phyloP scores from a whole-genome alignment of 2,113 vertebrate species.

The Mobula birostris region DNA sequence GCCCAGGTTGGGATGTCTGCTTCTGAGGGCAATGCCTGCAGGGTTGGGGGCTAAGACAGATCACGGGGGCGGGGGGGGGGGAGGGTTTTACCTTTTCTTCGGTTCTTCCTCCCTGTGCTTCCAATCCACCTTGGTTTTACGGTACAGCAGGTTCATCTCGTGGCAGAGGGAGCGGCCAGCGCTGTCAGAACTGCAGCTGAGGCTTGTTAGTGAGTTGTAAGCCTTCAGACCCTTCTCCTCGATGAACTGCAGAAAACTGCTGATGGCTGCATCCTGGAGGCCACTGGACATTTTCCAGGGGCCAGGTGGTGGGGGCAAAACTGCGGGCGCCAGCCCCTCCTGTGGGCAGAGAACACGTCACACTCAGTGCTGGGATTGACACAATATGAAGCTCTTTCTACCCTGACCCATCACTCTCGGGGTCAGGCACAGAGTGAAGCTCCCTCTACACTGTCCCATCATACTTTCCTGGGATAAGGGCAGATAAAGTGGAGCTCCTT shows the following conservation, averaged over 20 bases:
- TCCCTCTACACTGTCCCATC: no score
- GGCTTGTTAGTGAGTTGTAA: conserved; percentile 61
- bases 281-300: conserved; percentile 72
- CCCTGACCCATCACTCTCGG: no score
- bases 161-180: conserved; percentile 50
- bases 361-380: no score
- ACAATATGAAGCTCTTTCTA: no score
- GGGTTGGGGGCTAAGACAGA: no score
- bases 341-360: no score
- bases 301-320: conserved; percentile 45
- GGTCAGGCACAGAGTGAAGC: no score
- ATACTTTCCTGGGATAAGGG: no score
- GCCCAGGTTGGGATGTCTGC: no score
- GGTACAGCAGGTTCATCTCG: conserved; percentile 72
- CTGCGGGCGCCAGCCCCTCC: not conserved
- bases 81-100: not conserved
- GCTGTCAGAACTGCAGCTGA: conserved; percentile 45
- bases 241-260: conserved; percentile 74
- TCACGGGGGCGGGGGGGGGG: no score
- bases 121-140: conserved; percentile 69
- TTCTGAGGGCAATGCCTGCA: no score
- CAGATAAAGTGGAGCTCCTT: no score
- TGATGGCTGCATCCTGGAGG: conserved; percentile 72
- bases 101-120: conserved; percentile 61
- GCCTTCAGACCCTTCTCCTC: conserved; percentile 68